Conservation (phyloP, 2,797 vertebrate genomes). For the Sternarchorhynchus goeldii region DNA sequence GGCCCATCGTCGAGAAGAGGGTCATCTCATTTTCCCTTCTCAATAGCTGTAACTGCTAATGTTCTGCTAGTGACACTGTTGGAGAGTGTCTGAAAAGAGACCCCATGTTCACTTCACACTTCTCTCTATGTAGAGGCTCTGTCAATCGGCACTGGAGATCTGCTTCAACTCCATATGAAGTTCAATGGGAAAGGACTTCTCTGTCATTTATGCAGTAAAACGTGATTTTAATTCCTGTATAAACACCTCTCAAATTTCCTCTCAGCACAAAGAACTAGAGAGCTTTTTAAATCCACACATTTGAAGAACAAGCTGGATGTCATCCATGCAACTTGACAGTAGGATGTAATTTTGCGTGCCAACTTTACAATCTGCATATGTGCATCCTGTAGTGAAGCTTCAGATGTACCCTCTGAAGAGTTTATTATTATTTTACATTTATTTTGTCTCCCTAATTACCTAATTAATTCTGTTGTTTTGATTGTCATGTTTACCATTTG, state of each 20-base stretch:
- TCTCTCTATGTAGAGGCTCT: slow-evolving; percentile 28
- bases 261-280: slow-evolving; percentile 62
- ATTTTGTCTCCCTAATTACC: slow-evolving; percentile 86
- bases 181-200: slow-evolving; percentile 8
- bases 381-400: slow-evolving; percentile 72
- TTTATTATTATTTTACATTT: slow-evolving; percentile 85
- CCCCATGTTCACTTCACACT: neutral
- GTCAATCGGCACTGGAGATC: neutral
- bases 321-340: slow-evolving; percentile 68
- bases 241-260: slow-evolving; percentile 65
- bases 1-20: slow-evolving; percentile 72
- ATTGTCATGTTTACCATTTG: slow-evolving; percentile 84
- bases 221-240: slow-evolving; percentile 49
- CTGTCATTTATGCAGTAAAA: slow-evolving; percentile 1
- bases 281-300: slow-evolving; percentile 65
- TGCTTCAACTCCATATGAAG: slow-evolving; percentile 22
- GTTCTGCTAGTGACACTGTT: slow-evolving; percentile 50
- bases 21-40: slow-evolving; percentile 74
- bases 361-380: slow-evolving; percentile 74
- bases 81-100: slow-evolving; percentile 36
- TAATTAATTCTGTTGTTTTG: slow-evolving; percentile 87
- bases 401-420: slow-evolving; percentile 77
- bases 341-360: slow-evolving; percentile 67
- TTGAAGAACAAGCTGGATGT: slow-evolving; percentile 63
- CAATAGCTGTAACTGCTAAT: slow-evolving; percentile 64